Conservation (phyloP, 2,113 vertebrate species). For the Ochotona princeps region DNA sequence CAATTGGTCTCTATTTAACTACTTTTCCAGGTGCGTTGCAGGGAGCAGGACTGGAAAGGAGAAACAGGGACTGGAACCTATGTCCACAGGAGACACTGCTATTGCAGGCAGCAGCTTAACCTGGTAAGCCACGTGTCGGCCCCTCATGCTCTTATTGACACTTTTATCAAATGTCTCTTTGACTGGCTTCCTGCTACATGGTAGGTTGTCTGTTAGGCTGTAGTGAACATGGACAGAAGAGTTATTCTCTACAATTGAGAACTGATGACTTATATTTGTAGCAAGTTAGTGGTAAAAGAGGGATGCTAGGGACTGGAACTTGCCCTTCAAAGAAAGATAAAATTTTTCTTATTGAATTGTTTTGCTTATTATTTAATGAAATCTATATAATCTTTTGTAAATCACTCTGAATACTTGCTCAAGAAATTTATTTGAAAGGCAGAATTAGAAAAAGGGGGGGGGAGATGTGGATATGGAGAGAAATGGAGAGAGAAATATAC, state of each 20-base stretch:
- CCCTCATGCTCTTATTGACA: neutral
- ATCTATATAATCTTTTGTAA: slow-evolving; percentile 46
- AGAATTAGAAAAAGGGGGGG: too few relatives aligned
- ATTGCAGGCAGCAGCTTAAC: too few relatives aligned
- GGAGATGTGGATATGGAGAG: too few relatives aligned
- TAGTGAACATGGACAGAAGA: neutral
- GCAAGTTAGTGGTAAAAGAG: neutral
- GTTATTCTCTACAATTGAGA: neutral
- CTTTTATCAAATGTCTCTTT: neutral
- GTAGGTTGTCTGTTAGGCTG: neutral
- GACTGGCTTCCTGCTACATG: neutral
- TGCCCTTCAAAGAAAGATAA: neutral
- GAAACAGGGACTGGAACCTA: too few relatives aligned
- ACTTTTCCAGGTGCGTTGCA: too few relatives aligned
- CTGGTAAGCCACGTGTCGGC: too few relatives aligned
- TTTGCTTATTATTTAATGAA: slow-evolving; percentile 44
- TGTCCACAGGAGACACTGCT: too few relatives aligned
- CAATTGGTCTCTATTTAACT: too few relatives aligned
- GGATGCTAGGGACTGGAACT: neutral
- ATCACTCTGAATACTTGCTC: slow-evolving; percentile 30
- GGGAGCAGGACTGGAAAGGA: too few relatives aligned
- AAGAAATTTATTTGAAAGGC: neutral
- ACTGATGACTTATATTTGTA: neutral
- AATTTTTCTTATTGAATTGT: neutral
- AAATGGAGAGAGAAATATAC: neutral